Base-by-base conservation (phyloP, 2,113 vertebrate species). In the Menidia beryllina region DNA sequence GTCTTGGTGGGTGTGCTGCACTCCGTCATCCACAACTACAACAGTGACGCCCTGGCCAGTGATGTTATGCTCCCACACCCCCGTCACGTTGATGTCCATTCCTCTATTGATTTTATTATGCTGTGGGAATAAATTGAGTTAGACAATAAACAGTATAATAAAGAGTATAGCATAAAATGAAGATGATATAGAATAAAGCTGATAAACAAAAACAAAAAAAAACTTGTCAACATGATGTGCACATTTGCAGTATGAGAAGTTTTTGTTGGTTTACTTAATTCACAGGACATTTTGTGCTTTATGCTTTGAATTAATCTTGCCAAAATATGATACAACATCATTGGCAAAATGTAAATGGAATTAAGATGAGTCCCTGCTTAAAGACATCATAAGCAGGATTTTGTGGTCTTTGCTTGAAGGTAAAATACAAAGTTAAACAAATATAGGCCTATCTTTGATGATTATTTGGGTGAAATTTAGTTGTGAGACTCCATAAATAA, bases 71-170 rank as follows among this genome's bases (percentile, higher is more conserved):
- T 98, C 97, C 98, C 98, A 98, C 14, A 99, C 94, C 0, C 96
- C 97, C 0, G 97, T 98, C 85, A 99, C 95, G 0, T 99, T 99
- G 89, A 99, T 97, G 84, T 99, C 98, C 95, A 96, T 97, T 9
- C 95, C 97, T 0, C 78, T 93, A 65, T 79, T 95, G 73, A 89
- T 65, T 23, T 84, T 80, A 66, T 99, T 99, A 83, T 97, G 95
- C 98, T 99, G 60, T 7, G 53, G 66, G 7, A 48, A 43, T 23
- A 66, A 59, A 20, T 39, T 25, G 19, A 75, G 27, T 12, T 10
- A 41, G 10, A 14, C 13, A n/a, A 56, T 1, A 10, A 24, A 26
- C 10, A 7, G 12, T n/a, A n/a, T 30, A 47, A 20, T 48, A 9
- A 2, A 48, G 11, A 8, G 30, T n/a, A n/a, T n/a, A n/a, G n/a